Conservation (phyloP, 2,113 vertebrate species). For the Hucho hucho region DNA sequence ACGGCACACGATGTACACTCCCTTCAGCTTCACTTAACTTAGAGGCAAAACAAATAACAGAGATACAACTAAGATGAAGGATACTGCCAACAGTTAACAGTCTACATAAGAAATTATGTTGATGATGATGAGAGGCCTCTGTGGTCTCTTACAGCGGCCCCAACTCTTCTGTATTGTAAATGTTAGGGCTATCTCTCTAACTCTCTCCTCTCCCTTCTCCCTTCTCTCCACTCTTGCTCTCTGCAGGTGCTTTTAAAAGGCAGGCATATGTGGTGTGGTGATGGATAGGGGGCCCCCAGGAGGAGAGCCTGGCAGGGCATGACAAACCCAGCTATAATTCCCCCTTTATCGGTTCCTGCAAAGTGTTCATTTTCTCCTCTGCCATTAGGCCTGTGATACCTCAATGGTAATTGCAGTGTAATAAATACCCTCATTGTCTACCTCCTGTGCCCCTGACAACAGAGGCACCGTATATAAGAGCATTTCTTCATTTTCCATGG, state of each 20-base stretch:
- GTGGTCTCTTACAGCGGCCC: no score
- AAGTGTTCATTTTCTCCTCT: constrained; percentile 51
- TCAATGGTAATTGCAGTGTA: constrained; percentile 50
- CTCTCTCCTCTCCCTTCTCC: background rate
- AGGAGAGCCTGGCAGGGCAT: constrained; percentile 2
- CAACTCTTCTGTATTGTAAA: no score
- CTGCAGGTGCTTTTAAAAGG: background rate
- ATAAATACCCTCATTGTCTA: constrained; percentile 49
- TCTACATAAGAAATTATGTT: background rate
- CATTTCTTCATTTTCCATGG: constrained; percentile 27
- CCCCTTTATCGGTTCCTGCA: constrained; percentile 45
- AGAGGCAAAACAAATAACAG: background rate
- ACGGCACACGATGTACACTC: no score
- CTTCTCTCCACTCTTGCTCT: background rate
- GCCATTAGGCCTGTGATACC: constrained; percentile 33
- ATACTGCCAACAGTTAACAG: no score
- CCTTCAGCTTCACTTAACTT: background rate
- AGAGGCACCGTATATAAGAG: background rate
- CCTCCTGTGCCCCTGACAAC: constrained; percentile 36
- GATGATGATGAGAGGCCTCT: background rate
- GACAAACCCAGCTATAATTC: constrained; percentile 49
- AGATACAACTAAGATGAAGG: background rate
- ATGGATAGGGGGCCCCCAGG: constrained; percentile 13
- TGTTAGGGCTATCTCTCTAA: no score
- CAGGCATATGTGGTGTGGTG: background rate